Evolutionary conservation across 1,140 invertebrate genomes (phyloP).

Genomic region (Listronotus bonariensis): DNA sequence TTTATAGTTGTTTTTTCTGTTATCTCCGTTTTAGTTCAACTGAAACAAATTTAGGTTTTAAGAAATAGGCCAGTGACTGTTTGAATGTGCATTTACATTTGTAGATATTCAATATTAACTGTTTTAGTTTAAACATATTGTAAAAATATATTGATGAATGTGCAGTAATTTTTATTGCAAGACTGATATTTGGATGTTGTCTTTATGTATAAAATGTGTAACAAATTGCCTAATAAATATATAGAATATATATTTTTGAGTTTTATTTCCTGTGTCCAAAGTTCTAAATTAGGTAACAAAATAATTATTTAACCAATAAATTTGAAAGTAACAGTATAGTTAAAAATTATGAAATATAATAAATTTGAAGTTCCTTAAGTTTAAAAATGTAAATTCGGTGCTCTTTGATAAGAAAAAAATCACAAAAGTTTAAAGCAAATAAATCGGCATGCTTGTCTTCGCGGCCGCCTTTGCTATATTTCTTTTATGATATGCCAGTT

Average conservation of each 20-base stretch:
- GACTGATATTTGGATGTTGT: slow-evolving; percentile 52
- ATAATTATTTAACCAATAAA: no score
- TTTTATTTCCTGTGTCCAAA: no score
- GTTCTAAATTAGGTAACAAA: no score
- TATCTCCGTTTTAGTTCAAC: slow-evolving; percentile 14
- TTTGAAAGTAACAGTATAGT: no score
- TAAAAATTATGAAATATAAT: no score
- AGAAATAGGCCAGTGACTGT: slow-evolving; percentile 49
- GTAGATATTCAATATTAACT: slow-evolving; percentile 40
- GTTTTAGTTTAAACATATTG: slow-evolving; percentile 30
- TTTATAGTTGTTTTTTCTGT: slow-evolving; percentile 17
- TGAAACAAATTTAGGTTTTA: slow-evolving; percentile 11
- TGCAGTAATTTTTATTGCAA: slow-evolving; percentile 46
- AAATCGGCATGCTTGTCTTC: no score
- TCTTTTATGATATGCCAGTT: no score
- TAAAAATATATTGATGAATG: slow-evolving; percentile 30
- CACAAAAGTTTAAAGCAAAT: no score
- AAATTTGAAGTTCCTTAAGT: no score
- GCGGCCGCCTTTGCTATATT: no score
- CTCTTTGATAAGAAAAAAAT: no score
- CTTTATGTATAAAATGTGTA: slow-evolving; percentile 45
- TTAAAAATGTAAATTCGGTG: no score
- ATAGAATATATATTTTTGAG: slow-evolving; percentile 1
- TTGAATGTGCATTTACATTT: slow-evolving; percentile 51
- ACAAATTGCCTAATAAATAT: slow-evolving; percentile 35